Percentiles rank a stretch among this genome's conserved stretches.
These are phyloP conservation scores for Mylabris phalerata DNA, from an alignment of 1,140 invertebrate species.

Conservation along the genomic window DNA sequence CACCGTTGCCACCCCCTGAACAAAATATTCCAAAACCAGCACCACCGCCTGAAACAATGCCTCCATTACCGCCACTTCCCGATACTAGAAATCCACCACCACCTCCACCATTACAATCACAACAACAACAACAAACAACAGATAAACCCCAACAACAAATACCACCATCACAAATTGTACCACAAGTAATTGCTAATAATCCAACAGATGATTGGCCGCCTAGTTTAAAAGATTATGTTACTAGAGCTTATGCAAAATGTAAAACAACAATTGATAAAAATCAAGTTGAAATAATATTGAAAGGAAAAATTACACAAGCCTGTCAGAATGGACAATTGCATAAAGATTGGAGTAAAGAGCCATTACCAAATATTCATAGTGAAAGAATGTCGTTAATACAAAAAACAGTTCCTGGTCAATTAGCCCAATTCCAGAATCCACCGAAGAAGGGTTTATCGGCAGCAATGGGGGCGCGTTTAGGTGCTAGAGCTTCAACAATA, in stretches of 20 bases:
- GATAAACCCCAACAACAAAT: slow-evolving; percentile 12
- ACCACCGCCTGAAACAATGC: slow-evolving; percentile 43
- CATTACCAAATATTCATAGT: slow-evolving; percentile 76
- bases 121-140: slow-evolving; percentile 18
- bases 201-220: slow-evolving; percentile 60
- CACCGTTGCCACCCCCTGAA: slow-evolving; percentile 52
- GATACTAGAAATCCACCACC: slow-evolving; percentile 45
- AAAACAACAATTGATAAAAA: slow-evolving; percentile 78
- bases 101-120: slow-evolving; percentile 32
- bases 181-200: slow-evolving; percentile 29
- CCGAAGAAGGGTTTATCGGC: slow-evolving; percentile 46
- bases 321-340: slow-evolving; percentile 77
- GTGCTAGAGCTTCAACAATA: slow-evolving; percentile 44
- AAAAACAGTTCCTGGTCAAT: slow-evolving; percentile 47
- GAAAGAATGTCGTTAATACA: slow-evolving; percentile 53
- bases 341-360: slow-evolving; percentile 88
- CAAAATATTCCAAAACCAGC: slow-evolving; percentile 37
- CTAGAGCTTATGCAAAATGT: slow-evolving; percentile 85
- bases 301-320: slow-evolving; percentile 84
- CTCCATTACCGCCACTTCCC: slow-evolving; percentile 46
- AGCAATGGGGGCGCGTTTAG: slow-evolving; percentile 49
- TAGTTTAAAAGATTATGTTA: slow-evolving; percentile 77
- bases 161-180: neutral
- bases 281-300: slow-evolving; percentile 87
- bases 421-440: slow-evolving; percentile 46